Evolutionary conservation across 2,888 invertebrate species (phyloP), one percentile per base, ranked within the genome.

Genomic region (Hermodice carunculata): DNA sequence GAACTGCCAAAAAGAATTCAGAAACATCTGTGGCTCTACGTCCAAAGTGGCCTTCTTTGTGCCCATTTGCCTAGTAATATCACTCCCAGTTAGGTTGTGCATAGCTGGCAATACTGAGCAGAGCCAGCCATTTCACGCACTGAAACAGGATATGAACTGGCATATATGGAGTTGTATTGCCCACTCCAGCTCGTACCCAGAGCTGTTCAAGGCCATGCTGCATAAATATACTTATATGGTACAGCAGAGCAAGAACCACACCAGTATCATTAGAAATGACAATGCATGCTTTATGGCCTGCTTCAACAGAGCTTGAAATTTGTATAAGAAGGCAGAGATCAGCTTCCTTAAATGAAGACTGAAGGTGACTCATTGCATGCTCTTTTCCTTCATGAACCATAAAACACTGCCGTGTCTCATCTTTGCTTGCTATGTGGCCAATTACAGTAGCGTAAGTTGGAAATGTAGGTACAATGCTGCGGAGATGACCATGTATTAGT

Each of bases 111-210:
- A 40, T 3, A 60, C 60, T n/a, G 37, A 32, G 51, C 60, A 51
- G 51, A 60, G 51, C 4, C 14, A 51, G 51, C 37, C 3, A 11
- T 40, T n/a, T 51, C 14, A 60, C 4, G 26, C 49, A 40, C 60
- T 42, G 3, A 26, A 56, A 42, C 56, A 56, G 17, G 40, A 42
- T 26, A 56, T 56, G 56, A 22, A 56, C 26, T 22, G 42, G 49
- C 17, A 49, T 28, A 49, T 49, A 14, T 5, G 42, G 31, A 4
- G 34, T 43, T 11, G 8, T 42, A 19, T 57, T 37, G 8, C 48
- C 61, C 5, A 53, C 44, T 42, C 56, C 61, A 57, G 54, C 61
- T 61, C 61, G 42, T 3, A 58, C 46, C 61, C 61, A 61, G 29
- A 61, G 56, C 40, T 61, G 54, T 29, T 56, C 31, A 6, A 61